Evolutionary conservation across 2,797 vertebrate species (phyloP), one percentile per base, ranked within the genome.

Genomic region (Paratrypauchen microcephalus): DNA sequence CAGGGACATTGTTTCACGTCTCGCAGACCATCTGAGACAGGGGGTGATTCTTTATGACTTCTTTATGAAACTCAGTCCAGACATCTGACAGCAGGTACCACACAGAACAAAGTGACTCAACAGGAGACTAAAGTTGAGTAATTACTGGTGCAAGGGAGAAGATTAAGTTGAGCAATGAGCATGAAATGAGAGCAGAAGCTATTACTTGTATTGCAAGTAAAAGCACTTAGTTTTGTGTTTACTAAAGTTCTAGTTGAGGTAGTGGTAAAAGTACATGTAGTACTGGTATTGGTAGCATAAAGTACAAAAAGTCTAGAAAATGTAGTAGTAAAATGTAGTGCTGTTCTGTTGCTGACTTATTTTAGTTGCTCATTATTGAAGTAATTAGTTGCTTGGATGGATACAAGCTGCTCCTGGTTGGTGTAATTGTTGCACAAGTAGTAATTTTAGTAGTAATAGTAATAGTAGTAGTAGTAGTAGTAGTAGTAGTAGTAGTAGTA

Each of bases 1-100:
- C 83, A 74, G 72, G 77, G 72, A 84, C 83, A 75, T 60, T 64
- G 80, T 77, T 78, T 81, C 76, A 80, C 23, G 24, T 80, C 67
- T 72, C 30, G 50, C 65, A 63, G 61, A 65, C 36, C 19, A 57
- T 78, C 74, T 72, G 61, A 72, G 70, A 15, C 70, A 70, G 64
- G 69, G 72, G 55, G 66, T 73, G 8, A 61, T 41, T 41, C 3
- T 41, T 41, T 41, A 41, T 41, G 39, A 41, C 39, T 26, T 26
- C 24, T 26, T 26, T 26, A 26, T 26, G 24, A 89, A 79, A 75
- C 7, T 3, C 56, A 70, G 65, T 19, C 30, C 16, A 50, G 32
- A 41, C 60, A 69, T 70, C 24, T 12, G 73, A 8, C 45, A 61
- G 47, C 19, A 60, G 78, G 59, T 62, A 63, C 36, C 23, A 21